A percentile compares a stretch with the other conserved stretches of the same genome.
phyloP scores from a whole-genome alignment of 1,140 invertebrate genomes.

The Brachionus koreanus region DNA sequence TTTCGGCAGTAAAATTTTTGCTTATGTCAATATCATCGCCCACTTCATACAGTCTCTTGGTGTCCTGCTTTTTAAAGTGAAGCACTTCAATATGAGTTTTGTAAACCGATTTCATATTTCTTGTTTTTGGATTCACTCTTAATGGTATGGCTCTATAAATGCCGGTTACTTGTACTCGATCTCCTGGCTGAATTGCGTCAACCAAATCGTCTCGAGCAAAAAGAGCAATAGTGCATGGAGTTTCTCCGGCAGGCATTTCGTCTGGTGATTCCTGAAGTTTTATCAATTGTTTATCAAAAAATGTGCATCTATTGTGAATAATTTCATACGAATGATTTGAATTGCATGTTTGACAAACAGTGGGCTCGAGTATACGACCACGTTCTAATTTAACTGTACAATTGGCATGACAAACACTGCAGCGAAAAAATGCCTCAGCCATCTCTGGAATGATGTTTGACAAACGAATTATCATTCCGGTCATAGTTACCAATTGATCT shows the following conservation, averaged over 20 bases:
- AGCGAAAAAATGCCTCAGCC: constrained; percentile 92
- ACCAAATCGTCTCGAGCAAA: constrained; percentile 93
- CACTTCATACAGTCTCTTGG: constrained; percentile 73
- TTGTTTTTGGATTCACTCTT: constrained; percentile 74
- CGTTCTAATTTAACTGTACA: constrained; percentile 81
- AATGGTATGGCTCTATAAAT: constrained; percentile 80
- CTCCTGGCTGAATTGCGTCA: constrained; percentile 87
- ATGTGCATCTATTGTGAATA: constrained; percentile 90
- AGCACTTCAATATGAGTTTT: constrained; percentile 94
- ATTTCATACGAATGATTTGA: constrained; percentile 87
- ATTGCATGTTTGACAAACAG: constrained; percentile 84
- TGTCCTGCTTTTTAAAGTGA: constrained; percentile 86
- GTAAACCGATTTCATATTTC: constrained; percentile 83
- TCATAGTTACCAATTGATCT: constrained; percentile 91
- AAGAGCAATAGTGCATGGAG: constrained; percentile 84
- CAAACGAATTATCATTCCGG: constrained; percentile 93
- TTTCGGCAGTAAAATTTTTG: constrained; percentile 69
- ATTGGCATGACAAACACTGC: constrained; percentile 79
- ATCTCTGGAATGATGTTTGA: constrained; percentile 96
- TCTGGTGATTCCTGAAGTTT: constrained; percentile 98
- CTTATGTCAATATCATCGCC: constrained; percentile 65
- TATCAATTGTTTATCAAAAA: constrained; percentile 94
- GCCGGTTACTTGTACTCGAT: constrained; percentile 88
- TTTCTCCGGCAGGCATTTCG: constrained; percentile 96
- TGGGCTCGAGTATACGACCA: constrained; percentile 88